Evolutionary conservation across 2,113 vertebrate genomes (phyloP).

Genomic region (Tympanuchus pallidicinctus): DNA sequence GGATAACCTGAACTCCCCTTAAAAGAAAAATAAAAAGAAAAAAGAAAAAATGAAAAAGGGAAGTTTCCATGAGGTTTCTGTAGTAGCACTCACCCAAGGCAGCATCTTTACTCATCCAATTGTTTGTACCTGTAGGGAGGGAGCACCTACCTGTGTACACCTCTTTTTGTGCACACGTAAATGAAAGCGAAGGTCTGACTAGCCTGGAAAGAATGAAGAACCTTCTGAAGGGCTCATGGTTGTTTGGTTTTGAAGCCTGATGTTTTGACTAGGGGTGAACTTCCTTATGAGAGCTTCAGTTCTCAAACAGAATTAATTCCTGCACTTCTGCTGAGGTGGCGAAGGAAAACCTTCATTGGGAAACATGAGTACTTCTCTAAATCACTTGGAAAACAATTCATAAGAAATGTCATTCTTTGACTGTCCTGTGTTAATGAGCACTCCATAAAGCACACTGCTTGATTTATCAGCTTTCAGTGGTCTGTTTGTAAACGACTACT

Average conservation of each 20-base stretch:
- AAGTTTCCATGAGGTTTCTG: background rate
- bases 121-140: background rate
- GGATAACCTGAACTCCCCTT: background rate
- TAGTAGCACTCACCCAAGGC: background rate
- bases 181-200: slow-evolving; percentile 1
- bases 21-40: background rate
- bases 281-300: background rate
- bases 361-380: background rate
- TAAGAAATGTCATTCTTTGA: background rate
- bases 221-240: background rate
- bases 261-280: background rate
- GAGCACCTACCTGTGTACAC: background rate
- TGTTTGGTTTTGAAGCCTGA: background rate
- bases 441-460: background rate
- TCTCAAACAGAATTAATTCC: background rate
- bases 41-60: background rate
- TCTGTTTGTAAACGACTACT: slow-evolving; percentile 28
- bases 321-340: background rate
- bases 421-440: background rate
- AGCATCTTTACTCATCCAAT: background rate
- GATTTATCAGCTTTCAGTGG: slow-evolving; percentile 30
- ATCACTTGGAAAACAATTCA: background rate
- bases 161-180: background rate
- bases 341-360: background rate
- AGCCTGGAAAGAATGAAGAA: background rate